Percentiles rank a stretch among this genome's conserved stretches.
phyloP scores from a whole-genome alignment of 2,888 invertebrate genomes.

The Petrolisthes cinctipes region DNA sequence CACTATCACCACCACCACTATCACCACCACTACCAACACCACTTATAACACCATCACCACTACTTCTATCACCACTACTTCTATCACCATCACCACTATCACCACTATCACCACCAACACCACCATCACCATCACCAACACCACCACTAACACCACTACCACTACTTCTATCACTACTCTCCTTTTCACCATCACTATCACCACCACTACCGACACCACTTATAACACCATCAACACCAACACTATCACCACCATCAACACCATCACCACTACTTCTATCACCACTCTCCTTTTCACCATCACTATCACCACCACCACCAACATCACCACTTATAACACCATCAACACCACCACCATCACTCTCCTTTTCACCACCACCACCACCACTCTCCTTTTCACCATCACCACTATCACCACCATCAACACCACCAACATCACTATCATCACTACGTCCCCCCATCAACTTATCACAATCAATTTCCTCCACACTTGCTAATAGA shows the following conservation, averaged over 20 bases:
- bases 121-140: too few species aligned
- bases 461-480: not conserved
- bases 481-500: not conserved
- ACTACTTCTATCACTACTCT: too few species aligned
- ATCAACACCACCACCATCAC: too few species aligned
- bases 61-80: not conserved
- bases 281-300: too few species aligned
- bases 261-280: too few species aligned
- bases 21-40: not conserved
- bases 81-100: not conserved
- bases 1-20: not conserved
- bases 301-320: too few species aligned
- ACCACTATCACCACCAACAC: not conserved
- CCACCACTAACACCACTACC: too few species aligned
- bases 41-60: not conserved
- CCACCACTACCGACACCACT: too few species aligned
- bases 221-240: too few species aligned
- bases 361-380: constrained; percentile 9
- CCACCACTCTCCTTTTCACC: constrained; percentile 17
- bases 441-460: not conserved
- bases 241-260: too few species aligned
- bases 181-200: not conserved
- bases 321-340: too few species aligned
- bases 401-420: not conserved
- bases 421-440: not conserved